Evolutionary conservation across 2,888 invertebrate genomes (phyloP).

Genomic region (Apodemia duryi): DNA sequence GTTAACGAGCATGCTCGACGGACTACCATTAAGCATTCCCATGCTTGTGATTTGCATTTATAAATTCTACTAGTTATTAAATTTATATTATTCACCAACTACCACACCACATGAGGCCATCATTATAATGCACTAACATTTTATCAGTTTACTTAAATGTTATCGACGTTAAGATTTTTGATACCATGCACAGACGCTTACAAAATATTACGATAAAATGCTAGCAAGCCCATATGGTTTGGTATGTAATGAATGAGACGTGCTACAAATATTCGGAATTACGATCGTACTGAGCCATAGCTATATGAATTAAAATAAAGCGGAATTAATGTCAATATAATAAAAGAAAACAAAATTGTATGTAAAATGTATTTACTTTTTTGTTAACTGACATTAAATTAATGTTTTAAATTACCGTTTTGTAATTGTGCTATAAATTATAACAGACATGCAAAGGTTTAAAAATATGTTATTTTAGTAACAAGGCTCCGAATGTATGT

Average conservation of each 20-base stretch:
- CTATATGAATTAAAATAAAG: no score
- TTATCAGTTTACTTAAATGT: background rate
- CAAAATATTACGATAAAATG: no score
- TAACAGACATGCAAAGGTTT: no score
- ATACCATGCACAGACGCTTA: background rate
- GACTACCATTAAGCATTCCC: background rate
- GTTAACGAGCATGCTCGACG: constrained; percentile 9
- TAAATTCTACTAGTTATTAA: background rate
- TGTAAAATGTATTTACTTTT: no score
- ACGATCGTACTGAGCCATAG: background rate
- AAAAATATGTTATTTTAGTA: no score
- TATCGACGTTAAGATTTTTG: background rate
- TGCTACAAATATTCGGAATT: background rate
- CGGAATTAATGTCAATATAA: no score
- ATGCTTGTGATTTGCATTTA: constrained; percentile 11
- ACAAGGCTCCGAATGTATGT: background rate
- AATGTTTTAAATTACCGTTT: no score
- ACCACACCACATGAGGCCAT: background rate
- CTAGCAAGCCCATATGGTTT: background rate
- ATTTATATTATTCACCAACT: background rate
- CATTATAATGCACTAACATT: background rate
- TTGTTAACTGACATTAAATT: no score
- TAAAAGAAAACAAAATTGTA: no score
- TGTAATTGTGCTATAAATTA: no score
- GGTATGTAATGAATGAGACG: background rate